Conservation (phyloP, 1,140 invertebrate species). For the Aricia agestis region DNA sequence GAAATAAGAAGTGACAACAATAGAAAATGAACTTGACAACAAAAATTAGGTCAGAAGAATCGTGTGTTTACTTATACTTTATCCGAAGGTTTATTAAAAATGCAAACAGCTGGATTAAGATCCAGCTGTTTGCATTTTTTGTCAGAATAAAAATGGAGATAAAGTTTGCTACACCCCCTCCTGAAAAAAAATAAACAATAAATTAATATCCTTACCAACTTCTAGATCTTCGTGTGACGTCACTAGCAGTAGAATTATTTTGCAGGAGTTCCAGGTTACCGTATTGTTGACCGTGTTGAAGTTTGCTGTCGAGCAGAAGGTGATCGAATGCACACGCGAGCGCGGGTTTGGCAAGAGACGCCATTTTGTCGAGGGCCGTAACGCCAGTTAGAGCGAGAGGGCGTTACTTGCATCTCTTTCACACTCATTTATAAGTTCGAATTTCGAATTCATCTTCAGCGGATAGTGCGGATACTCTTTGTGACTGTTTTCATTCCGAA, state of each 20-base stretch:
- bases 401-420: conserved; percentile 24
- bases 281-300: conserved; percentile 23
- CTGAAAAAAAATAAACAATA: conserved; percentile 26
- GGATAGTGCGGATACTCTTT: too few relatives aligned
- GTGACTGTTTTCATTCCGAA: too few relatives aligned
- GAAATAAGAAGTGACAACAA: too few relatives aligned
- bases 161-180: not conserved
- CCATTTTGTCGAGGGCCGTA: conserved; percentile 51
- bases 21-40: too few relatives aligned
- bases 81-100: too few relatives aligned
- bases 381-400: conserved; percentile 44
- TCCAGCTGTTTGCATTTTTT: not conserved
- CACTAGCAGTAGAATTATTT: conserved; percentile 17
- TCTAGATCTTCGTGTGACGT: conserved; percentile 7
- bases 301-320: conserved; percentile 34
- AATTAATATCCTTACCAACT: conserved; percentile 29
- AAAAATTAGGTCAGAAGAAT: too few relatives aligned
- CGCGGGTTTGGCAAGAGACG: conserved; percentile 32
- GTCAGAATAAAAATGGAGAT: not conserved
- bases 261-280: conserved; percentile 19
- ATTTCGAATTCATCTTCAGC: too few relatives aligned
- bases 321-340: conserved; percentile 35
- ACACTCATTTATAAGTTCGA: not conserved
- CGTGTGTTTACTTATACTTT: too few relatives aligned
- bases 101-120: too few relatives aligned